phyloP scores from a whole-genome alignment of 2,113 vertebrate genomes.

The Caretta caretta region DNA sequence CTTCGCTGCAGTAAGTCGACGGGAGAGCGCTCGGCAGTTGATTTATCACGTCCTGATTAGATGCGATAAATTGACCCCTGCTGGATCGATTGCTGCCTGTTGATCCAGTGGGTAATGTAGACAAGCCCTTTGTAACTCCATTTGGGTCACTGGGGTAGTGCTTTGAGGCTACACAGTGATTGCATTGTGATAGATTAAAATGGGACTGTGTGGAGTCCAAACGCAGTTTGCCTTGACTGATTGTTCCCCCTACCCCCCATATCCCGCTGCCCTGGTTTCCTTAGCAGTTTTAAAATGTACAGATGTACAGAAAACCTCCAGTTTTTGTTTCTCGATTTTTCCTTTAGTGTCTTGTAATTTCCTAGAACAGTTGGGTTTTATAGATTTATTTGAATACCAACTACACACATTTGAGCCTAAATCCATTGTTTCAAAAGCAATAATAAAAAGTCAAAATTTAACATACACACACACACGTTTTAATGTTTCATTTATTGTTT shows the following conservation, averaged over 20 bases:
- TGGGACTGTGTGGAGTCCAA: neutral
- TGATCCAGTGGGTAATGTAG: no score
- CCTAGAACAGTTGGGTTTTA: neutral
- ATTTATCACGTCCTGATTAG: no score
- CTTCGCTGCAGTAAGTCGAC: no score
- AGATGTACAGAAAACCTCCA: neutral
- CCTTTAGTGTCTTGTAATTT: neutral
- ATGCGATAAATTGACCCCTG: no score
- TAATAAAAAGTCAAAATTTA: neutral
- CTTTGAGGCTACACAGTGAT: neutral
- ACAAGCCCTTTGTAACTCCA: neutral
- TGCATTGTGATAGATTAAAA: neutral
- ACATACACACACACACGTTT: neutral
- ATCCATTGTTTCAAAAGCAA: neutral
- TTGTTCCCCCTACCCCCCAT: no score
- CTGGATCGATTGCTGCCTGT: no score
- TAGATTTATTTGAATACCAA: neutral
- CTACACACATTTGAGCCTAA: neutral
- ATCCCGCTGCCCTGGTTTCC: neutral
- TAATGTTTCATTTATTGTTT: slow-evolving; percentile 28
- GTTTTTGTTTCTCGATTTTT: neutral
- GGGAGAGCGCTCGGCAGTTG: no score
- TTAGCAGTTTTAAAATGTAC: neutral
- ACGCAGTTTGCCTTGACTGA: neutral
- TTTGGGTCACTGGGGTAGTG: neutral